phyloP scores from a whole-genome alignment of 2,113 vertebrate species.

The Sander vitreus region DNA sequence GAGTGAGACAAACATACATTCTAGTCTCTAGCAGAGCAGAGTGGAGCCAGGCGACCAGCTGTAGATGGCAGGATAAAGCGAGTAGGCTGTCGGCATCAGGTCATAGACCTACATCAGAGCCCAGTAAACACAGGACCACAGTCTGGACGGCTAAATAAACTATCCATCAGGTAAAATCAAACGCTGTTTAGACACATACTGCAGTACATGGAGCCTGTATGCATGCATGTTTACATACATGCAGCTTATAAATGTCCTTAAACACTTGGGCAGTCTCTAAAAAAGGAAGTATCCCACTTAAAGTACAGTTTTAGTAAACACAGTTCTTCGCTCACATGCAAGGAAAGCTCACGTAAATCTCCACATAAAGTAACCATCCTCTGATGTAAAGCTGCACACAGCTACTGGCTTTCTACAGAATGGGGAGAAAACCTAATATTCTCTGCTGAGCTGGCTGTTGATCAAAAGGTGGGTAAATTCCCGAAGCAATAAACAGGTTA shows the following conservation, averaged over 20 bases:
- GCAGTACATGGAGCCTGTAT: slow-evolving; percentile 19
- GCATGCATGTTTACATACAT: slow-evolving; percentile 10
- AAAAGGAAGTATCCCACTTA: slow-evolving; percentile 12
- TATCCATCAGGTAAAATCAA: slow-evolving; percentile 51
- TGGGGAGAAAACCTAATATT: slow-evolving; percentile 7
- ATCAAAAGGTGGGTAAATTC: slow-evolving; percentile 42
- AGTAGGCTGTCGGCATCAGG: slow-evolving; percentile 36
- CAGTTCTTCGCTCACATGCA: slow-evolving; percentile 12
- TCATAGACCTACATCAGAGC: slow-evolving; percentile 61
- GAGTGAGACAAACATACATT: background rate
- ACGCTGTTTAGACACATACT: slow-evolving; percentile 42
- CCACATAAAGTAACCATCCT: slow-evolving; percentile 4
- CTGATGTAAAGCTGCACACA: slow-evolving; percentile 12
- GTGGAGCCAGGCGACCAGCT: slow-evolving; percentile 10
- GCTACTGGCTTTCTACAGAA: slow-evolving; percentile 8
- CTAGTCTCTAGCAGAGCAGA: slow-evolving; percentile 1
- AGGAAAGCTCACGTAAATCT: slow-evolving; percentile 25
- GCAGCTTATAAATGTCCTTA: slow-evolving; percentile 25
- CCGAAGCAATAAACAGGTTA: slow-evolving; percentile 35
- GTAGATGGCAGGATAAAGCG: slow-evolving; percentile 56
- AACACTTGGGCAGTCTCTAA: slow-evolving; percentile 6
- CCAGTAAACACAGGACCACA: slow-evolving; percentile 65
- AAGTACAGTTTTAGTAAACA: slow-evolving; percentile 30
- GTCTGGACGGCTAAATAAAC: slow-evolving; percentile 49
- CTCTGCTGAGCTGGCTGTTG: slow-evolving; percentile 13